A percentile compares a stretch with the other conserved stretches of the same genome.
Evolutionary conservation across 2,888 invertebrate species (phyloP).

Genomic region (Iselma pallidipennis): DNA sequence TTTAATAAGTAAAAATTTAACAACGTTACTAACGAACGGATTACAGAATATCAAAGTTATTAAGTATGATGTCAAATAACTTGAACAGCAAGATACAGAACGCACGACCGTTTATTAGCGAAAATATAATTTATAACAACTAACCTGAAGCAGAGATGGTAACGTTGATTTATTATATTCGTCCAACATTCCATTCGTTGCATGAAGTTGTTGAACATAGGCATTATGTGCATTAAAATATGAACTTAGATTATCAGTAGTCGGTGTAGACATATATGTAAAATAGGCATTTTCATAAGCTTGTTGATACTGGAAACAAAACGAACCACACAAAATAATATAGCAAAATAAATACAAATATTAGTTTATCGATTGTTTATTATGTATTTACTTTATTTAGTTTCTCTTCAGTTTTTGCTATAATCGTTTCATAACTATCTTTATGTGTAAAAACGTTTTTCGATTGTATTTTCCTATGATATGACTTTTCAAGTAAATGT

Average conservation of each 20-base stretch:
- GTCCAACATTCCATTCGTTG: constrained; percentile 91
- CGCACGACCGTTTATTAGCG: no score
- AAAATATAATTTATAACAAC: background rate
- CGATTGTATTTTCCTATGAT: constrained; percentile 88
- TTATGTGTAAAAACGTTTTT: constrained; percentile 88
- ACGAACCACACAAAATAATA: constrained; percentile 14
- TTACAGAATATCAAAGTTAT: no score
- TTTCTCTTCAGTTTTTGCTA: constrained; percentile 83
- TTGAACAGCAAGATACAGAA: no score
- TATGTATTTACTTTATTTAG: constrained; percentile 64
- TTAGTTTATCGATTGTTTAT: no score
- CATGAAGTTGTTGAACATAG: constrained; percentile 89
- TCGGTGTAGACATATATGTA: constrained; percentile 74
- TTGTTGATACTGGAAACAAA: constrained; percentile 73
- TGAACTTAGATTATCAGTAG: constrained; percentile 69
- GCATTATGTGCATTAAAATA: constrained; percentile 93
- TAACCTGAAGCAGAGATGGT: constrained; percentile 80
- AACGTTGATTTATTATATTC: constrained; percentile 84
- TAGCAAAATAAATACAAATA: background rate
- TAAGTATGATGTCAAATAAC: no score
- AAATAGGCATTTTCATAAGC: constrained; percentile 87
- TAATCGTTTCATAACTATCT: constrained; percentile 86
- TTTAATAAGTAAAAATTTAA: no score
- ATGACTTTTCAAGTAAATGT: constrained; percentile 83
- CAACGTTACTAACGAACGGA: no score